These are phyloP conservation scores for Alentia gelatinosa DNA, from an alignment of 2,888 invertebrate genomes.

Conservation along the genomic window DNA sequence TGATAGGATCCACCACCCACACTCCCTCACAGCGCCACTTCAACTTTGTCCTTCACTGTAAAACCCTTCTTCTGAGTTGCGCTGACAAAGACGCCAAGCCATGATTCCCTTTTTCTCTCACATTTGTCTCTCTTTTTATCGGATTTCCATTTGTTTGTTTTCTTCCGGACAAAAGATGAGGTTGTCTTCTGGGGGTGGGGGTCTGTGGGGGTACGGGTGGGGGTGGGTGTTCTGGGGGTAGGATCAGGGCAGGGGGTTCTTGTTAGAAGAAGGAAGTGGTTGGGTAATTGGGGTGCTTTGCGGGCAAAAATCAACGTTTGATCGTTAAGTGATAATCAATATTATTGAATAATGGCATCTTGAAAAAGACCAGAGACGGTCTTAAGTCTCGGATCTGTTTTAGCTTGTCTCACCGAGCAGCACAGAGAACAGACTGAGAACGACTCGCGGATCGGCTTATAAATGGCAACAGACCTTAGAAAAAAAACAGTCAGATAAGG, in stretches of 20 bases:
- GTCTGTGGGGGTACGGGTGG: background rate
- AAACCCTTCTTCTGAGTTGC: background rate
- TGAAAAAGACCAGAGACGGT: background rate
- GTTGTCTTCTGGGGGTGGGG: background rate
- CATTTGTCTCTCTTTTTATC: background rate
- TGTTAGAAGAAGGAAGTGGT: background rate
- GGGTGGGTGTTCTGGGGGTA: too few species aligned
- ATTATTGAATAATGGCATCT: background rate
- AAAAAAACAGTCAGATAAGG: too few species aligned
- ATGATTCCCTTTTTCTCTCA: background rate
- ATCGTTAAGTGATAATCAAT: conserved; percentile 10
- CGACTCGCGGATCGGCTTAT: too few species aligned
- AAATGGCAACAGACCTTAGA: too few species aligned
- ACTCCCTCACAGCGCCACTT: background rate
- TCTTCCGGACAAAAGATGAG: background rate
- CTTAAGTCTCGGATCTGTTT: background rate
- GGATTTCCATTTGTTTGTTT: background rate
- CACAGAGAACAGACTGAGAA: too few species aligned
- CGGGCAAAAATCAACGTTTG: background rate
- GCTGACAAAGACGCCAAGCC: background rate
- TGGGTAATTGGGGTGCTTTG: background rate
- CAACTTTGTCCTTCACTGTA: background rate
- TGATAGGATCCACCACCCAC: background rate
- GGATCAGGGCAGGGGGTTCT: too few species aligned
- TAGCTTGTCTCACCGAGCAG: background rate